A percentile compares a stretch with the other conserved stretches of the same genome.
Conservation (phyloP, 2,888 invertebrate species). For the Ariolimax columbianus region DNA sequence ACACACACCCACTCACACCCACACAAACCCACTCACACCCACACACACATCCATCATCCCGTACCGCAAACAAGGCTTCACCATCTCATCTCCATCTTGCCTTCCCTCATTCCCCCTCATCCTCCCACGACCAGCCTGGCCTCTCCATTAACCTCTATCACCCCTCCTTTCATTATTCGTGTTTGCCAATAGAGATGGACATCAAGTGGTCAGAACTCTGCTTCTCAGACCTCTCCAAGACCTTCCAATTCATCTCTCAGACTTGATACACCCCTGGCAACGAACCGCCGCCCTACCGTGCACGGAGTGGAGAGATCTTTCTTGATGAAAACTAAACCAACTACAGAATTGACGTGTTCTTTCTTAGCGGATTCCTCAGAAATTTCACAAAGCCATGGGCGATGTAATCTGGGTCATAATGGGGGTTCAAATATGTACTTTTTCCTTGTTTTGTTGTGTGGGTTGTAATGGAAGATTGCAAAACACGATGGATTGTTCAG, state of each 20-base stretch:
- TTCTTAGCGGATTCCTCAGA: neutral
- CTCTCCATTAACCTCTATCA: slow-evolving; percentile 29
- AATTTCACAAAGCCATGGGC: neutral
- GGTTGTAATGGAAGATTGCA: no score
- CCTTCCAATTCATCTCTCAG: slow-evolving; percentile 27
- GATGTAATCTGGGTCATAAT: neutral
- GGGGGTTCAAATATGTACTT: no score
- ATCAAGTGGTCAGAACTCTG: slow-evolving; percentile 21
- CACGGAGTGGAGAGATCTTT: neutral
- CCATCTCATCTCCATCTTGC: slow-evolving; percentile 6
- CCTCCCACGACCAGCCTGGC: slow-evolving; percentile 11
- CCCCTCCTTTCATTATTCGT: slow-evolving; percentile 23
- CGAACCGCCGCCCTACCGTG: neutral
- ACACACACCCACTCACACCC: no score
- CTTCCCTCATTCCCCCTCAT: neutral
- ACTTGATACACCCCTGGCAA: neutral
- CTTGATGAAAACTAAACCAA: slow-evolving; percentile 18
- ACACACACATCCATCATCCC: slow-evolving; percentile 13
- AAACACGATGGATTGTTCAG: no score
- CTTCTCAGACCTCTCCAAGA: slow-evolving; percentile 26
- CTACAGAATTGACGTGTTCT: neutral
- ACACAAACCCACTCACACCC: neutral
- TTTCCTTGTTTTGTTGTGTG: no score
- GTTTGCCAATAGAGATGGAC: slow-evolving; percentile 34
- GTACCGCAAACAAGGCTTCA: neutral